These are phyloP conservation scores for Drosophila ustulata DNA, from an alignment of 2,888 invertebrate species.

Conservation along the genomic window DNA sequence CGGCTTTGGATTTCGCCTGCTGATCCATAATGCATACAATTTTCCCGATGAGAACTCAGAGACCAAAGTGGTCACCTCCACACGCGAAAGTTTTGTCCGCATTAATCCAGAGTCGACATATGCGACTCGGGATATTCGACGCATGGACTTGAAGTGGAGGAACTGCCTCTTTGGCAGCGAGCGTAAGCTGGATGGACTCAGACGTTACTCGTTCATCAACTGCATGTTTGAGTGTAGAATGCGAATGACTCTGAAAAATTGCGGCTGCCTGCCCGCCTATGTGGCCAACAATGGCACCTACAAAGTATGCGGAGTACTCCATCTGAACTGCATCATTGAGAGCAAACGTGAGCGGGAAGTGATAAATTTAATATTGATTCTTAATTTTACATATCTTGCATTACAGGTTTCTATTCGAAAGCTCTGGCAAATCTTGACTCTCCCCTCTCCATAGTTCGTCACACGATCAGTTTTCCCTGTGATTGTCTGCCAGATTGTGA, in stretches of 20 bases:
- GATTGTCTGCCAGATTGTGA: conserved; percentile 89
- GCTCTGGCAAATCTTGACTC: conserved; percentile 84
- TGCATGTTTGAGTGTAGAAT: conserved; percentile 88
- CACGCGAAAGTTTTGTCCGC: conserved; percentile 87
- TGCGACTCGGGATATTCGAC: conserved; percentile 86
- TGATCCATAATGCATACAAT: conserved; percentile 88
- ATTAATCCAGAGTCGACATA: conserved; percentile 88
- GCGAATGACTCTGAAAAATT: conserved; percentile 85
- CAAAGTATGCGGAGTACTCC: conserved; percentile 71
- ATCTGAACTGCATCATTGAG: conserved; percentile 76
- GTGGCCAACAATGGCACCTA: conserved; percentile 85
- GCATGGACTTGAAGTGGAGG: conserved; percentile 85
- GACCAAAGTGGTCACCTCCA: conserved; percentile 87
- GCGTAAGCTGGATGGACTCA: conserved; percentile 80
- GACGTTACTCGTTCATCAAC: conserved; percentile 88
- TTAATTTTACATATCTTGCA: background rate
- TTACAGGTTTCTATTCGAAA: conserved; percentile 69
- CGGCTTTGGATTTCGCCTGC: conserved; percentile 88
- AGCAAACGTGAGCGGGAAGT: conserved; percentile 72
- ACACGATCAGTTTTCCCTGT: conserved; percentile 82
- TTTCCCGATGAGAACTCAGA: conserved; percentile 88
- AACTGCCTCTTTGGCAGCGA: conserved; percentile 88
- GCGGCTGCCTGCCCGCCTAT: conserved; percentile 88
- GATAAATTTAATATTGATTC: background rate
- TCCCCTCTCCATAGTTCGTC: conserved; percentile 63